Evolutionary conservation across 2,797 vertebrate genomes (phyloP).

Genomic region (Poecilia gillii): DNA sequence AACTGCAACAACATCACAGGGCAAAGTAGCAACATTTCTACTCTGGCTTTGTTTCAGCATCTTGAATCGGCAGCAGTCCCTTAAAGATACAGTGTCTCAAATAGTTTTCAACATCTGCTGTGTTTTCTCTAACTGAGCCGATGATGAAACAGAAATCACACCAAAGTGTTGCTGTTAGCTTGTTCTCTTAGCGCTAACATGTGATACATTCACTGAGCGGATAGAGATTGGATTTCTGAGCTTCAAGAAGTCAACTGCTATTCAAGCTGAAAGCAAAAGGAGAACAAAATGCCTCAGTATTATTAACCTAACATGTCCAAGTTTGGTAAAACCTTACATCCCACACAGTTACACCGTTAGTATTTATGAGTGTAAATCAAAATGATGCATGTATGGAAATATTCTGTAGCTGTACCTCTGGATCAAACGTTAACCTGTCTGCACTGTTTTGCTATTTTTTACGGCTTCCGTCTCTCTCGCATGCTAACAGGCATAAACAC

Average conservation of each 20-base stretch:
- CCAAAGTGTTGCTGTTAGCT: neutral
- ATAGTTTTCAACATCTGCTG: neutral
- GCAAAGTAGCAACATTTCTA: neutral
- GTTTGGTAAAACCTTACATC: neutral
- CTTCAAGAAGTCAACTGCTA: neutral
- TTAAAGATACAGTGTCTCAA: neutral
- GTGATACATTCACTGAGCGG: neutral
- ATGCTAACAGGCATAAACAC: constrained; percentile 40
- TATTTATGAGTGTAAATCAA: neutral
- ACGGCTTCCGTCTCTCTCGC: neutral
- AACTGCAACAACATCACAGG: neutral
- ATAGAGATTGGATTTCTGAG: neutral
- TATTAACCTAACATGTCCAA: neutral
- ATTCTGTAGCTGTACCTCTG: neutral
- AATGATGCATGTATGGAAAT: neutral
- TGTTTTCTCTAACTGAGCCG: neutral
- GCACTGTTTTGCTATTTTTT: neutral
- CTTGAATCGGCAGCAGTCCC: neutral
- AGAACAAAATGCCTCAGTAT: too few relatives aligned
- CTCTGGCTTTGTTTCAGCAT: neutral
- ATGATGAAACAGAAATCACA: neutral
- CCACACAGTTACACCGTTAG: neutral
- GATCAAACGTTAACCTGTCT: neutral
- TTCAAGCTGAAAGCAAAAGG: neutral
- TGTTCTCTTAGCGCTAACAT: neutral